Evolutionary conservation across 1,140 invertebrate species (phyloP).

Genomic region (Dryas iulia): DNA sequence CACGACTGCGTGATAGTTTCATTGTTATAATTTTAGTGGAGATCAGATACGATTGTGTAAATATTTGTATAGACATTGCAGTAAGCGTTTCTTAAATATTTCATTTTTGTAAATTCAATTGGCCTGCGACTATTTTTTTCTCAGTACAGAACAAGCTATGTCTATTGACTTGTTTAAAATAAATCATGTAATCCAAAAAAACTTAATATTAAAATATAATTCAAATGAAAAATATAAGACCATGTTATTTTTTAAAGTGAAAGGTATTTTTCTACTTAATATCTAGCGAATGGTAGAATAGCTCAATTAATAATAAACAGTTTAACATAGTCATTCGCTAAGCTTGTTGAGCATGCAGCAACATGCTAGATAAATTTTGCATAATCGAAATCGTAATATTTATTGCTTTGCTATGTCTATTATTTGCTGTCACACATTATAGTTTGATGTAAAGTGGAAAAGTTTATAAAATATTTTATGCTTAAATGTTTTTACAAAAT

Average conservation of each 20-base stretch:
- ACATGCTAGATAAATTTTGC: not conserved
- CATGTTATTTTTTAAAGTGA: not conserved
- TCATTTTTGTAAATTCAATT: not conserved
- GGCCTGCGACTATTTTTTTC: no score
- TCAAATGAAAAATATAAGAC: not conserved
- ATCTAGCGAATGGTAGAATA: not conserved
- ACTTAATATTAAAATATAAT: not conserved
- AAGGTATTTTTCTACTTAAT: not conserved
- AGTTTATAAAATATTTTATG: not conserved
- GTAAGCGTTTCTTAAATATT: not conserved
- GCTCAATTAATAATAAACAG: not conserved
- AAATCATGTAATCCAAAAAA: not conserved
- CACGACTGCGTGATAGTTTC: conserved; percentile 23
- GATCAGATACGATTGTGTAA: not conserved
- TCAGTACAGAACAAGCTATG: not conserved
- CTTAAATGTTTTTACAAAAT: not conserved
- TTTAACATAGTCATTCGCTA: not conserved
- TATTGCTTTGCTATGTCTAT: not conserved
- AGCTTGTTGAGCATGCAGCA: not conserved
- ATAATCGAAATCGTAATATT: not conserved
- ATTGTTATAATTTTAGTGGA: not conserved
- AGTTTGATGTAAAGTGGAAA: not conserved
- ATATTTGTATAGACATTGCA: not conserved
- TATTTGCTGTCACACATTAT: not conserved
- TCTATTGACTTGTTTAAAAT: not conserved